Evolutionary conservation across 2,888 invertebrate species (phyloP), one percentile per base, ranked within the genome.

Genomic region (Meteorus cinctellus): DNA sequence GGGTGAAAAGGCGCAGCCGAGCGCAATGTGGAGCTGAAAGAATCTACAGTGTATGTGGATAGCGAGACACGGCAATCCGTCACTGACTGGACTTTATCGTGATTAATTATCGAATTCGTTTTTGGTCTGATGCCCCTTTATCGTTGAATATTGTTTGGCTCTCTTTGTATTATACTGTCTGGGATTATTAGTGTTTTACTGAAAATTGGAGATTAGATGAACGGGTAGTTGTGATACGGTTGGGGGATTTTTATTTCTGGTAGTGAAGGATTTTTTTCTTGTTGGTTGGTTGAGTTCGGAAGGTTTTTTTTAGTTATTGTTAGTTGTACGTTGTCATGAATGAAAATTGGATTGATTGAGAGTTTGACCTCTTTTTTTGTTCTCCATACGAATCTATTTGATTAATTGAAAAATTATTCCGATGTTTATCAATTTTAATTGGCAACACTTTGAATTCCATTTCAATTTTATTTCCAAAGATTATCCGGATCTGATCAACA

Each of bases 21-120:
- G 71, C 51, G 68, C 74, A 70, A 79, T 78, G 74, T 72, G 74
- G 8, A 77, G 74, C 72, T 65, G 70, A 79, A 80, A 80, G 79
- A 80, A 80, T 80, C 79, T 78, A 79, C 77, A 79, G 79, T 63
- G 77, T 71, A n/a, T 19, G 19, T 8, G 74, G 66, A 77, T 75
- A 77, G 78, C 78, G 78, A 71, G 78, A 79, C 78, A 72, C 51
- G 74, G 63, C 79, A 78, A 81, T 81, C 80, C 81, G 78, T 81
- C 80, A 81, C 78, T 78, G 65, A 55, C 74, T 73, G 74, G 78
- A 80, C 81, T 81, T 80, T 80, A 81, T 81, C 81, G 80, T 81
- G 81, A 81, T 81, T 81, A 81, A 81, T 81, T 81, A 81, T 81
- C 80, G 75, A 68, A 62, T 79, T 80, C 77, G 77, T 77, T 78